Evolutionary conservation across 2,113 vertebrate species (phyloP).

Genomic region (Triplophysa dalaica): DNA sequence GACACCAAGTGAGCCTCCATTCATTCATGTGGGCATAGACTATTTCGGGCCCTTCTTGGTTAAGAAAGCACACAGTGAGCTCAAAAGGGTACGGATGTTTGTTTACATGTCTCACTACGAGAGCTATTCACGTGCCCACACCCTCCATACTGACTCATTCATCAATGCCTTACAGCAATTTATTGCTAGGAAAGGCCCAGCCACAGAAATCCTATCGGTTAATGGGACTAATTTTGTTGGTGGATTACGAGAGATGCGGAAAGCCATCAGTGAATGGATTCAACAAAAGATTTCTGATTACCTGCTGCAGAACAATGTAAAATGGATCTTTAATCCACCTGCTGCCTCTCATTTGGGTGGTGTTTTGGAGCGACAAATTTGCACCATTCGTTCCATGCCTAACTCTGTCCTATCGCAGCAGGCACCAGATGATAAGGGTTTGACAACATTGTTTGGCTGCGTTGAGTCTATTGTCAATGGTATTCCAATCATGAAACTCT

Average conservation of each 20-base stretch:
- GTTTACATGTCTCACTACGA: constrained; percentile 21
- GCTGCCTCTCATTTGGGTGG: constrained; percentile 16
- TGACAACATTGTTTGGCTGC: background rate
- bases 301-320: background rate
- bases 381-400: constrained; percentile 10
- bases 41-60: too few relatives aligned
- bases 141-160: constrained; percentile 1
- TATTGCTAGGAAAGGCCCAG: background rate
- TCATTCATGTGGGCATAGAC: too few relatives aligned
- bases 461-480: constrained; percentile 13
- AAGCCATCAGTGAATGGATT: background rate
- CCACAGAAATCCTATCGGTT: background rate
- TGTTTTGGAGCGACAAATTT: constrained; percentile 15
- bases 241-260: constrained; percentile 17
- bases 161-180: constrained; percentile 1
- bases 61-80: too few relatives aligned
- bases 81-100: constrained; percentile 28
- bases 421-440: constrained; percentile 7
- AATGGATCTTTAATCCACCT: constrained; percentile 16
- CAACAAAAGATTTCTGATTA: constrained; percentile 28
- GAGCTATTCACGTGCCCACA: constrained; percentile 7
- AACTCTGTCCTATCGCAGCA: background rate
- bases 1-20: too few relatives aligned
- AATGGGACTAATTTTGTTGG: constrained; percentile 19
- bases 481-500: constrained; percentile 11